These are phyloP conservation scores for Chymomyza amoena DNA, from an alignment of 2,888 invertebrate genomes.

Conservation along the genomic window DNA sequence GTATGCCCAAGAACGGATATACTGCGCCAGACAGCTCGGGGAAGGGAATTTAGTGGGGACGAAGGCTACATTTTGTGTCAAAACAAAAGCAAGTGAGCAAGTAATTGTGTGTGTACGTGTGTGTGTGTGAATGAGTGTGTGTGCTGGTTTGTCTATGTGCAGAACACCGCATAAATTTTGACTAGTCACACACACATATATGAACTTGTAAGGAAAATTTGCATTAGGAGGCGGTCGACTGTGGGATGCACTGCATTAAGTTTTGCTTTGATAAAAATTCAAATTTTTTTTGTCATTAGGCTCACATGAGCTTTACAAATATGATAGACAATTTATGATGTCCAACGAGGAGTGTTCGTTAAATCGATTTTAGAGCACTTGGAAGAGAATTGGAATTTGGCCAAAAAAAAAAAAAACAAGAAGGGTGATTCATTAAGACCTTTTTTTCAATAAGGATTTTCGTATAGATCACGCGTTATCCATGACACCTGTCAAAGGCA, in stretches of 20 bases:
- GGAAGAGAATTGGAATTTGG: too few species aligned
- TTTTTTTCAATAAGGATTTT: too few species aligned
- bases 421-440: too few species aligned
- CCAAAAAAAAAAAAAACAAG: too few species aligned
- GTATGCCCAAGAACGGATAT: slow-evolving; percentile 46
- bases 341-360: too few species aligned
- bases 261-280: background rate
- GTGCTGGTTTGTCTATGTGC: background rate
- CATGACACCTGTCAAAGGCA: too few species aligned
- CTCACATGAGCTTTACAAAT: too few species aligned
- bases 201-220: background rate
- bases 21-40: background rate
- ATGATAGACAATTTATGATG: too few species aligned
- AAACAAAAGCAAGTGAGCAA: background rate
- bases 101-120: background rate
- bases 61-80: background rate
- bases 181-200: background rate
- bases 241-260: background rate
- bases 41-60: slow-evolving; percentile 64
- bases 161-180: background rate
- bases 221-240: too few species aligned
- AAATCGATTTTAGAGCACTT: too few species aligned
- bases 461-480: too few species aligned
- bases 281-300: too few species aligned
- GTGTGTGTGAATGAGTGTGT: slow-evolving; percentile 3